phyloP scores from a whole-genome alignment of 2,113 vertebrate species.

The Eudyptes chrysolophus region DNA sequence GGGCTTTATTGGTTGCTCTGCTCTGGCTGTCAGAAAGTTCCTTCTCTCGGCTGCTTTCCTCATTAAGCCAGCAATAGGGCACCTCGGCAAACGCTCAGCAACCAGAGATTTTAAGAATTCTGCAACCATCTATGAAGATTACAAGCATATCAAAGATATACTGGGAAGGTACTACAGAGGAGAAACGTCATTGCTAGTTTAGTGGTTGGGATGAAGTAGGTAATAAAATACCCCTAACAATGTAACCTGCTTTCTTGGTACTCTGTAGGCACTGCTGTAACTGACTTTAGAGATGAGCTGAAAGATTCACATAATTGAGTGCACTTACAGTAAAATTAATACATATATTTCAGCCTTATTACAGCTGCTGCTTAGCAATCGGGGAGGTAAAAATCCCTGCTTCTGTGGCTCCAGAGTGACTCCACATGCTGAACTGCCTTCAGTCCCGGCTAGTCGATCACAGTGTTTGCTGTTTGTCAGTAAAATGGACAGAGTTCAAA shows the following conservation, averaged over 20 bases:
- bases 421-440: neutral
- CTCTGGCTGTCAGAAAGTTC: neutral
- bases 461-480: neutral
- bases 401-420: neutral
- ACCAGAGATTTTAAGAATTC: neutral
- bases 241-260: neutral
- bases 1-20: neutral
- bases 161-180: neutral
- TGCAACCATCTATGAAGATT: neutral
- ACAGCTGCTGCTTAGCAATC: neutral
- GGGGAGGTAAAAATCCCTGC: neutral
- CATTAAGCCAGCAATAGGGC: neutral
- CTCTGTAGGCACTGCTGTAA: neutral
- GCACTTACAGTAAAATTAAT: constrained; percentile 5
- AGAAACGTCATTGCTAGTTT: neutral
- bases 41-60: neutral
- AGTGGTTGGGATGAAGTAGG: neutral
- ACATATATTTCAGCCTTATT: neutral
- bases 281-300: neutral
- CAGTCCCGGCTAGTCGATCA: neutral
- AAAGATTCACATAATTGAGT: neutral
- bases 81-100: neutral
- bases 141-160: neutral
- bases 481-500: neutral
- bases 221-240: constrained; percentile 3